Evolutionary conservation across 2,113 vertebrate species (phyloP), one percentile per base, ranked within the genome.

Genomic region (Lophura nycthemera): DNA sequence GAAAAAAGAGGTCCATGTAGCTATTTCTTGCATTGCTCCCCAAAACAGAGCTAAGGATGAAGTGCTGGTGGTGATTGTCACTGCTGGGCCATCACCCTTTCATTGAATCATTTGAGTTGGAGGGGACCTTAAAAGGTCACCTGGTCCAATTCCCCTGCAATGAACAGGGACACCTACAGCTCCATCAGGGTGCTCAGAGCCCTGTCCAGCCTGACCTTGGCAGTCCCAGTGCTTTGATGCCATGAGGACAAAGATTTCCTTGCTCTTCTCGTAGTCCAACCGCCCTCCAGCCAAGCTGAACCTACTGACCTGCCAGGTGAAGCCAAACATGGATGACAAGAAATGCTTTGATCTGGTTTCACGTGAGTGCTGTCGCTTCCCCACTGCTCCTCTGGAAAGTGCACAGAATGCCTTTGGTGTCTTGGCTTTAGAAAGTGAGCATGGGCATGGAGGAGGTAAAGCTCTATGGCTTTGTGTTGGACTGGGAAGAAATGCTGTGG

Each of bases 261-360:
- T 16, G 22, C 74, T 34, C 82, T 45, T 48, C 38, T 72, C 57
- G 61, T 79, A 98, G 98, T 96, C 91, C 45, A 97, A 96, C 84
- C 93, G 95, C 42, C 90, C 96, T 18, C 97, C 97, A 73, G 96
- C 96, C 89, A 98, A 97, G 65, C 94, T 98, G 52, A 98, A 98
- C 89, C 97, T 98, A 24, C 96, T 98, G 83, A 98, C 98, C 42
- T 98, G 98, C 74, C 97, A 98, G 91, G 97, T 98, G 92, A 98
- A 98, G 88, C 98, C 95, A 4, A 97, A 95, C 29, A 17, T 52
- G 73, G 98, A 98, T 67, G 98, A 98, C 80, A 97, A 96, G 94
- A 98, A 97, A 76, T 97, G 97, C 91, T 98, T 98, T 32, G 94
- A 97, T 83, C 95, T 98, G 85, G 97, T 98, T 76, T 98, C 98